Evolutionary conservation across 2,113 vertebrate genomes (phyloP).

Genomic region (Ginglymostoma cirratum): DNA sequence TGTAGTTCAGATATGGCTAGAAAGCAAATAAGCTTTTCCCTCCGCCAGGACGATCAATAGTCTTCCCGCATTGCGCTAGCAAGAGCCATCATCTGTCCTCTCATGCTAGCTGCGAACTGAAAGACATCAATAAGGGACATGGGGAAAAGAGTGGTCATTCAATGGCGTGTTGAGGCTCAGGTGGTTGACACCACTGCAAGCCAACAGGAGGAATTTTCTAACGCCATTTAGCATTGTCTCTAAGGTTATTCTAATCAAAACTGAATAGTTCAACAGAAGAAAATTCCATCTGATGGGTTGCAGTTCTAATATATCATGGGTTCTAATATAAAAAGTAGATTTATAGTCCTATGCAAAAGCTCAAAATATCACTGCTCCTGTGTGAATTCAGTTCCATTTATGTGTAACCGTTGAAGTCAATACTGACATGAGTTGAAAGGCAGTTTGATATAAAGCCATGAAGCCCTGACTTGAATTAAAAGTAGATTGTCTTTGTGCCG

Average conservation of each 20-base stretch:
- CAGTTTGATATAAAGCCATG: slow-evolving; percentile 10
- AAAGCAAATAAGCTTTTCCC: not conserved
- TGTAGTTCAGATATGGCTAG: not conserved
- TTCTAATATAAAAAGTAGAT: not conserved
- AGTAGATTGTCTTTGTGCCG: not conserved
- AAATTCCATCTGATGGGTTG: not conserved
- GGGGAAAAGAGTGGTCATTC: not conserved
- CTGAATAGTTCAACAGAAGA: not conserved
- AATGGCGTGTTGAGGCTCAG: not conserved
- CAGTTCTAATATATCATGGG: not conserved
- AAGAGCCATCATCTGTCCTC: not conserved
- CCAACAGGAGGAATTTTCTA: not conserved
- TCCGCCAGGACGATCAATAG: not conserved
- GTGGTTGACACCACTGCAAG: not conserved
- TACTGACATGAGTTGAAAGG: not conserved
- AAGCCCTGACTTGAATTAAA: not conserved
- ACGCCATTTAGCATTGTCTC: not conserved
- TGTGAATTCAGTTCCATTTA: not conserved
- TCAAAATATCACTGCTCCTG: not conserved
- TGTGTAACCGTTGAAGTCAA: not conserved
- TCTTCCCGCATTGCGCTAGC: not conserved
- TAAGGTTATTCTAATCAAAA: no score
- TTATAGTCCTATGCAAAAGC: not conserved
- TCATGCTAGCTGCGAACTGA: not conserved
- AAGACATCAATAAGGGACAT: not conserved